phyloP scores from a whole-genome alignment of 2,888 invertebrate genomes.

The Caenorhabditis imperialis region DNA sequence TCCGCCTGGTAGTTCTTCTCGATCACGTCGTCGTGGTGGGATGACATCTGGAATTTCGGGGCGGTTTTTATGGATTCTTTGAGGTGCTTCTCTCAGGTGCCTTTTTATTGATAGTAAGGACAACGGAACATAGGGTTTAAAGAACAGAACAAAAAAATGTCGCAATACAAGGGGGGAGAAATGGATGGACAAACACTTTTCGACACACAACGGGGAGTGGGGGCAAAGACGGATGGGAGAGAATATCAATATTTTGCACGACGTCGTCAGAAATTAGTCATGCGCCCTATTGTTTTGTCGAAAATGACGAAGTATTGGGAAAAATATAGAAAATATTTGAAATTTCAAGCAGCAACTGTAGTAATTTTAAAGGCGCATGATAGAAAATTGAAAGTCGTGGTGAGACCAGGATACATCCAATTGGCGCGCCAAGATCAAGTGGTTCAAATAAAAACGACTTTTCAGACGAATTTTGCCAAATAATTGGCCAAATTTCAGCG shows the following conservation, averaged over 20 bases:
- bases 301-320: not conserved
- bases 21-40: constrained; percentile 55
- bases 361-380: too few relatives aligned
- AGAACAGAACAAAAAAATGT: constrained; percentile 9
- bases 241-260: not conserved
- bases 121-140: not conserved
- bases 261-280: too few relatives aligned
- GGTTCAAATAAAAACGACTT: too few relatives aligned
- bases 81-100: too few relatives aligned
- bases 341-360: too few relatives aligned
- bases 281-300: not conserved
- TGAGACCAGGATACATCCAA: too few relatives aligned
- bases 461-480: too few relatives aligned
- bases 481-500: not conserved
- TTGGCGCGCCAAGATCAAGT: too few relatives aligned
- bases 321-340: not conserved
- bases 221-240: not conserved
- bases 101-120: not conserved
- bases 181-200: not conserved
- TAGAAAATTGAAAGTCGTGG: too few relatives aligned
- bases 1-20: constrained; percentile 51
- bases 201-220: not conserved
- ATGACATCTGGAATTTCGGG: constrained; percentile 56
- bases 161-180: constrained; percentile 15
- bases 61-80: too few relatives aligned